These are phyloP conservation scores for Mizuhopecten yessoensis DNA, from an alignment of 1,140 invertebrate species.

Conservation along the genomic window DNA sequence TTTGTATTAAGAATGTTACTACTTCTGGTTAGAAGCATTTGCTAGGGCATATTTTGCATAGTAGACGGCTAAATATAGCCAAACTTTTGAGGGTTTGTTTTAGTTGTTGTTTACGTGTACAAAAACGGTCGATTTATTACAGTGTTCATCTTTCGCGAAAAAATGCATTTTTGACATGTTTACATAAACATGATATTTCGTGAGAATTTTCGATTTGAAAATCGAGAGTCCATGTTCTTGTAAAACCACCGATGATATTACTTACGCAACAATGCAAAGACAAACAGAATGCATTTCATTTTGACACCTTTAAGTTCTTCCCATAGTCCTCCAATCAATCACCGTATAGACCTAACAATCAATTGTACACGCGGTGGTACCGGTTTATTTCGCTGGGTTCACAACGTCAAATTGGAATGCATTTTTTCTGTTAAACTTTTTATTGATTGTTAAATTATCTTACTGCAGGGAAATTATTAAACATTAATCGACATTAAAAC, in stretches of 20 bases:
- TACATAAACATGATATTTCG: background rate
- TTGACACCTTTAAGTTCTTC: background rate
- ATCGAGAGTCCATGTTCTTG: background rate
- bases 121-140: background rate
- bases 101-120: background rate
- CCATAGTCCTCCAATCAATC: background rate
- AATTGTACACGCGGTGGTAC: no score
- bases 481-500: background rate
- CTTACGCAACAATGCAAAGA: slow-evolving; percentile 38
- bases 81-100: background rate
- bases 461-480: slow-evolving; percentile 29
- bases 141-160: slow-evolving; percentile 1
- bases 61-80: background rate
- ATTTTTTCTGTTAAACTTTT: background rate
- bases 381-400: no score
- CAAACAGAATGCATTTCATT: background rate
- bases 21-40: slow-evolving; percentile 4
- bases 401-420: no score
- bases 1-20: background rate
- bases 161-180: background rate
- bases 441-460: slow-evolving; percentile 2
- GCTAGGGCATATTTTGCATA: background rate
- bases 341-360: background rate
- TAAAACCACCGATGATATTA: slow-evolving; percentile 2
- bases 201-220: background rate